phyloP scores from a whole-genome alignment of 1,140 invertebrate genomes.

The Heliconius eleuchia region DNA sequence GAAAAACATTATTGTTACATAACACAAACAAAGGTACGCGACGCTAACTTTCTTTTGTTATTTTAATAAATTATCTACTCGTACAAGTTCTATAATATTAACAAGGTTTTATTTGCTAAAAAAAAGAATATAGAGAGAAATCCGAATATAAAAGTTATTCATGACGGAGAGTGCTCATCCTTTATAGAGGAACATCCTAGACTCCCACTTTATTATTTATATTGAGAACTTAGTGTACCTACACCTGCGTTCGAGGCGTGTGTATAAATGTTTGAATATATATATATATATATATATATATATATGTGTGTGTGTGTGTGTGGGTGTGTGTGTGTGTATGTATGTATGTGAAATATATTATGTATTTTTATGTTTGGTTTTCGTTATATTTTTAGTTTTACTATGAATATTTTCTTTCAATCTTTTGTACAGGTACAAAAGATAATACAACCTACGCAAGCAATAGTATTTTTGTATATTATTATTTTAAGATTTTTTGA shows the following conservation, averaged over 20 bases:
- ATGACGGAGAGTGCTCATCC: conserved; percentile 23
- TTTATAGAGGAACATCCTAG: conserved; percentile 23
- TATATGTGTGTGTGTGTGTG: too few relatives aligned
- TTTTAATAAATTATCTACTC: conserved; percentile 7
- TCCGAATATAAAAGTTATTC: conserved; percentile 32
- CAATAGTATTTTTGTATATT: not conserved
- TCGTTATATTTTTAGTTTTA: not conserved
- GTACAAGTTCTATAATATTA: not conserved
- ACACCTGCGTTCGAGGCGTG: conserved; percentile 12
- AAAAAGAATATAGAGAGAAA: conserved; percentile 16
- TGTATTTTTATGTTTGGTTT: not conserved
- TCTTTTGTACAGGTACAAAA: too few relatives aligned
- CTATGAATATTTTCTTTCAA: not conserved
- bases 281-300: not conserved
- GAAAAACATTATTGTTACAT: conserved; percentile 44
- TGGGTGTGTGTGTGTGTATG: too few relatives aligned
- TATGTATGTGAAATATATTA: not conserved
- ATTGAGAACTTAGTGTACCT: conserved; percentile 23
- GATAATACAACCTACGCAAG: not conserved
- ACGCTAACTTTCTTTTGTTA: conserved; percentile 6
- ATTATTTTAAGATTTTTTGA: not conserved
- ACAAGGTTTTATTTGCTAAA: not conserved
- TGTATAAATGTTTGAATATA: conserved; percentile 11
- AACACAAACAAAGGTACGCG: conserved; percentile 43
- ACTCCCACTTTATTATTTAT: conserved; percentile 32